Conservation (phyloP, 2,888 invertebrate species). For the Hesperia comma region DNA sequence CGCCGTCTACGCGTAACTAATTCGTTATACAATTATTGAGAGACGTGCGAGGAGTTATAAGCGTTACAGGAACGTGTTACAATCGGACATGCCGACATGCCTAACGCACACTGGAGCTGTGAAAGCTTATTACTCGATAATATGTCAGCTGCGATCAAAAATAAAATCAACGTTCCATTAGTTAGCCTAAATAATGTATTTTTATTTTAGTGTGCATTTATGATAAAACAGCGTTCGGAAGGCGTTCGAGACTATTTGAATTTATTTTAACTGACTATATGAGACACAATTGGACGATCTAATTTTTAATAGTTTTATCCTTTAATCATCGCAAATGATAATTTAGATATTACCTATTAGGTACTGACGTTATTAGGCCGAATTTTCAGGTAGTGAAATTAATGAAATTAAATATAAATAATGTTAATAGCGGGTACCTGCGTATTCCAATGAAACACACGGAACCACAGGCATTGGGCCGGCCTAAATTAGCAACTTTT, state of each 20-base stretch:
- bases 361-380: no score
- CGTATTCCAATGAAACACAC: no score
- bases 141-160: slow-evolving; percentile 7
- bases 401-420: no score
- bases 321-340: no score
- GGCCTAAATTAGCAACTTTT: no score
- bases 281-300: no score
- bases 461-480: no score
- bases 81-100: background rate
- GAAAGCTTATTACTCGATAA: background rate
- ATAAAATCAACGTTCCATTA: slow-evolving; percentile 15
- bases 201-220: slow-evolving; percentile 33
- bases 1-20: slow-evolving; percentile 45
- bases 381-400: no score
- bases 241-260: background rate
- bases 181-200: slow-evolving; percentile 20
- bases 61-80: background rate
- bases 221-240: slow-evolving; percentile 14
- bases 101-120: background rate
- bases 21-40: slow-evolving; percentile 3
- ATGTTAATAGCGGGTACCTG: no score
- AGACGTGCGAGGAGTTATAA: background rate
- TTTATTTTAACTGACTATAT: background rate
- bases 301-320: no score
- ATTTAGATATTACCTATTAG: no score